Evolutionary conservation across 2,113 vertebrate genomes (phyloP).

Genomic region (Urocolius indicus): DNA sequence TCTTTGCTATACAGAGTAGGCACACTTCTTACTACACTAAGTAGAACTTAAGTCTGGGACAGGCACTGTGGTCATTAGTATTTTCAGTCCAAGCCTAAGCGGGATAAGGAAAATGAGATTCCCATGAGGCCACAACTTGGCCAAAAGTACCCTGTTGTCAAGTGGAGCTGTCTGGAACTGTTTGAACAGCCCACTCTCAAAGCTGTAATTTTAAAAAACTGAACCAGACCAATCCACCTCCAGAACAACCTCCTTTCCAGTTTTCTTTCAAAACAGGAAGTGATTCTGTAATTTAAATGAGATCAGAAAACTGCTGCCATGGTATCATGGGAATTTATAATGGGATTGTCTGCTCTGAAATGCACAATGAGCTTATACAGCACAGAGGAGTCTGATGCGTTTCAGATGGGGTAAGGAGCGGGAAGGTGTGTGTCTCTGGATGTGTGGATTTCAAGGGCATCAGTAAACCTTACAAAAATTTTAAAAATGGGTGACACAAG

Average conservation of each 20-base stretch:
- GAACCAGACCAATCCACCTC: conserved; percentile 33
- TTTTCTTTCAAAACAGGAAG: conserved; percentile 40
- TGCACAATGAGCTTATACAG: not conserved
- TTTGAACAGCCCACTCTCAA: conserved; percentile 33
- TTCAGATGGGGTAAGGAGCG: not conserved
- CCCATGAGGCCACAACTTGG: not conserved
- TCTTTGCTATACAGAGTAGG: not conserved
- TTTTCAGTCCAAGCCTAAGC: not conserved
- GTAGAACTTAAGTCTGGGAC: not conserved
- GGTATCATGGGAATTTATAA: not conserved
- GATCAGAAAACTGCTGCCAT: not conserved
- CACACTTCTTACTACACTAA: not conserved
- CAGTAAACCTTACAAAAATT: not conserved
- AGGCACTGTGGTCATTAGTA: not conserved
- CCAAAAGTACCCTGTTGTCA: not conserved
- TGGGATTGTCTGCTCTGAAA: not conserved
- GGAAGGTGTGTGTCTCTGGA: not conserved
- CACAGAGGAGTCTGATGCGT: accelerated
- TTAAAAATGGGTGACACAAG: not conserved
- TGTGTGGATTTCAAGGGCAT: not conserved
- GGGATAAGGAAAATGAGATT: not conserved
- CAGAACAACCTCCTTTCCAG: conserved; percentile 13
- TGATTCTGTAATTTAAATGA: not conserved
- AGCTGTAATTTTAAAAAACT: conserved; percentile 30
- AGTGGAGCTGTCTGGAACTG: not conserved